Conservation (phyloP, 2,113 vertebrate species). For the Caranx melampygus region DNA sequence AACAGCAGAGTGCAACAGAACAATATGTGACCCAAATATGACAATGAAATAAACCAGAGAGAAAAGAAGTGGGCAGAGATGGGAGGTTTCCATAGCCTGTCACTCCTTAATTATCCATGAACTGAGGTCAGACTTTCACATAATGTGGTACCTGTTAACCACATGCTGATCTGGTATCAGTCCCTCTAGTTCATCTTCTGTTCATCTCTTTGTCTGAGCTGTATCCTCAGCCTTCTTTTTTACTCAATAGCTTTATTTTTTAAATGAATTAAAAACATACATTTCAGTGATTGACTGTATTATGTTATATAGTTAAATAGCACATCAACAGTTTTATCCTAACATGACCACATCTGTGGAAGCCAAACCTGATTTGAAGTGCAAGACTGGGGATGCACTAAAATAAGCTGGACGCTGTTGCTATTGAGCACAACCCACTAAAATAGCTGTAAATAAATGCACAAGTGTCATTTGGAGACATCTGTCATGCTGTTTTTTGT, state of each 20-base stretch:
- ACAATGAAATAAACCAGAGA: conserved; percentile 55
- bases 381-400: not conserved
- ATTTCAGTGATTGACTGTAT: not conserved
- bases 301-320: not conserved
- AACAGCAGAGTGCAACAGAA: conserved; percentile 38
- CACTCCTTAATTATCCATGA: conserved; percentile 52
- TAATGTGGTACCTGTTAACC: conserved; percentile 24
- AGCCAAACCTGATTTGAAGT: not conserved
- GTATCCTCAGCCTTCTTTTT: not conserved
- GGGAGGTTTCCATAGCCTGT: conserved; percentile 28
- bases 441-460: not conserved
- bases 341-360: not conserved
- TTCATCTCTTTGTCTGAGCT: not conserved
- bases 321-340: not conserved
- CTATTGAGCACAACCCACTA: not conserved
- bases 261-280: not conserved
- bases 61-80: conserved; percentile 44
- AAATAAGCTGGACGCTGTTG: not conserved
- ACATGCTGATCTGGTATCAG: conserved; percentile 13
- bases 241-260: not conserved
- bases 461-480: not conserved
- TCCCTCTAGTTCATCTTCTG: not conserved
- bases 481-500: not conserved
- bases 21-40: conserved; percentile 71
- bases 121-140: conserved; percentile 38